Evolutionary conservation across 1,140 invertebrate species (phyloP).

Genomic region (Stegodyphus dumicola): DNA sequence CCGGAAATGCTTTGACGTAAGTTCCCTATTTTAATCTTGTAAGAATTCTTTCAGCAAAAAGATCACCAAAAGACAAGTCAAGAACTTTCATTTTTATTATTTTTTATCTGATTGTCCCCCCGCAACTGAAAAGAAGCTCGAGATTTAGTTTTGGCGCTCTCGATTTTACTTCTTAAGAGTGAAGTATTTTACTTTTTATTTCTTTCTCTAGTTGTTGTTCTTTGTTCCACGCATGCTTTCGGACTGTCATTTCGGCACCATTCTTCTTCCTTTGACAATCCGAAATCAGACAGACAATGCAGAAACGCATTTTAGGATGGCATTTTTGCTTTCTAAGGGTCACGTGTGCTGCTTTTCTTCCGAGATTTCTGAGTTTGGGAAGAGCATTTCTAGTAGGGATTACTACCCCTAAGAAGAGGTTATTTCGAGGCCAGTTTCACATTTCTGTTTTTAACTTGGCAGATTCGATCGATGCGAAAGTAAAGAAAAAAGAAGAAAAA

Average conservation of each 20-base stretch:
- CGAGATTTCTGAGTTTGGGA: too few species aligned
- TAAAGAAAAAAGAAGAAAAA: too few species aligned
- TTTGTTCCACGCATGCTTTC: conserved; percentile 11
- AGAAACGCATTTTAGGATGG: conserved; percentile 13
- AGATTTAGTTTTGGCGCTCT: neutral
- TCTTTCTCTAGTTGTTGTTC: neutral
- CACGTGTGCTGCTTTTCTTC: too few species aligned
- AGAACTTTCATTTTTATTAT: neutral
- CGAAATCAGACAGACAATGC: conserved; percentile 36
- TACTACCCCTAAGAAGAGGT: too few species aligned
- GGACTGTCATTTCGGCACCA: conserved; percentile 23
- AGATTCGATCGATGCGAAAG: too few species aligned
- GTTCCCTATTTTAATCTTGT: conserved; percentile 31
- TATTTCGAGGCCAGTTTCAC: too few species aligned
- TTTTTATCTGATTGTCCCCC: conserved; percentile 6
- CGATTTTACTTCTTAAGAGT: neutral
- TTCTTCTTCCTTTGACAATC: conserved; percentile 21
- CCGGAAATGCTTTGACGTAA: too few species aligned
- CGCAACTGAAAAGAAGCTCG: conserved; percentile 5
- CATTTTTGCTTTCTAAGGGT: too few species aligned
- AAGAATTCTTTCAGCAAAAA: conserved; percentile 21
- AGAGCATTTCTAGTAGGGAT: too few species aligned
- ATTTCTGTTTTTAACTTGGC: too few species aligned
- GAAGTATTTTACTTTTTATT: neutral
- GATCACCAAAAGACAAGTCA: conserved; percentile 27